phyloP scores from a whole-genome alignment of 1,140 invertebrate genomes.

The Dysdera silvatica region DNA sequence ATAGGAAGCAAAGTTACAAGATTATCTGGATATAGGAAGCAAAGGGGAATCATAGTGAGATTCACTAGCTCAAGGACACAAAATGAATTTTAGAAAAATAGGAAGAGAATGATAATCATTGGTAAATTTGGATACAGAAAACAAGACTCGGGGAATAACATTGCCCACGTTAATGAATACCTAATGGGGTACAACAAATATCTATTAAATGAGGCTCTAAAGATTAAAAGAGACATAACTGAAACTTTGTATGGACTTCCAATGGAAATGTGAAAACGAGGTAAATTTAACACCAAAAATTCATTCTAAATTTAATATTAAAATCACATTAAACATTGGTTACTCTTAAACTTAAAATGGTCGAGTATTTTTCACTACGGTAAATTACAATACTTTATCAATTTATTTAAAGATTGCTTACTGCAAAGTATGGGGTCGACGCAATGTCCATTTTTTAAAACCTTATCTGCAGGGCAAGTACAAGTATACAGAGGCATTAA shows the following conservation, averaged over 20 bases:
- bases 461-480: slow-evolving; percentile 64
- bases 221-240: background rate
- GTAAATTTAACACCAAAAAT: background rate
- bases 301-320: background rate
- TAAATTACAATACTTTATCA: background rate
- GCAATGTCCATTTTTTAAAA: slow-evolving; percentile 54
- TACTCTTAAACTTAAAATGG: background rate
- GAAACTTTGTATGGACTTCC: background rate
- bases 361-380: background rate
- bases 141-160: too few species aligned
- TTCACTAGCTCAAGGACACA: too few species aligned
- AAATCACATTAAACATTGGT: background rate
- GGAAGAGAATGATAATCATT: too few species aligned
- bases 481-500: slow-evolving; percentile 60
- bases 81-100: too few species aligned
- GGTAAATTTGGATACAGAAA: too few species aligned
- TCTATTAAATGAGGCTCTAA: too few species aligned
- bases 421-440: slow-evolving; percentile 52
- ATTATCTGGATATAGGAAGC: too few species aligned
- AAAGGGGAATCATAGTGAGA: too few species aligned
- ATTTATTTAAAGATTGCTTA: background rate
- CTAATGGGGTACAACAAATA: too few species aligned
- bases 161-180: too few species aligned
- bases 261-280: too few species aligned
- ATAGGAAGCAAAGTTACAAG: too few species aligned